These are phyloP conservation scores for Menura novaehollandiae DNA, from an alignment of 2,113 vertebrate genomes.

Conservation along the genomic window DNA sequence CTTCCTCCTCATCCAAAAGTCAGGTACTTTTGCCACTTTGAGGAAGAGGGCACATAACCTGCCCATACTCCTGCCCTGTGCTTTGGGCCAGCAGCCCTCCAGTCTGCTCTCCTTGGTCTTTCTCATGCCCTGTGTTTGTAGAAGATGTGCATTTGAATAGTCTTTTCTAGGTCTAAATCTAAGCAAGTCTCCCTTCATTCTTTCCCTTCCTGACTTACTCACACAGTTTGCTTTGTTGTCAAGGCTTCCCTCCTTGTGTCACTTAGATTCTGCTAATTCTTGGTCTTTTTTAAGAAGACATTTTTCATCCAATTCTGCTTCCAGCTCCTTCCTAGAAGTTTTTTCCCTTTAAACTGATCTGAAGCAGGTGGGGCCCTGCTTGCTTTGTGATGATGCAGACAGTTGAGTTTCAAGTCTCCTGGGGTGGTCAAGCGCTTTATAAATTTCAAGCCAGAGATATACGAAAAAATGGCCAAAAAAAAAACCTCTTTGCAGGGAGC, in stretches of 20 bases:
- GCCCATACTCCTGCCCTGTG: not conserved
- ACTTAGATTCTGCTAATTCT: not conserved
- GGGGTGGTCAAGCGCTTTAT: not conserved
- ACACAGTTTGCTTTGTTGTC: not conserved
- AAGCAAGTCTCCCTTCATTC: not conserved
- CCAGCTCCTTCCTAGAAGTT: not conserved
- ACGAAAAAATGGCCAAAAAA: not conserved
- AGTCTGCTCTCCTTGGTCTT: not conserved
- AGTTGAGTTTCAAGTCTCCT: not conserved
- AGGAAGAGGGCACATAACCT: not conserved
- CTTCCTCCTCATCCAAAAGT: not conserved
- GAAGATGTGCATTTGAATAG: not conserved
- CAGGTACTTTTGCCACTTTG: accelerated
- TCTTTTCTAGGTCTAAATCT: not conserved
- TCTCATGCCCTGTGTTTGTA: not conserved
- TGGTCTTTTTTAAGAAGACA: not conserved
- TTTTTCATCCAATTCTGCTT: not conserved
- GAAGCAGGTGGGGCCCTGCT: not conserved
- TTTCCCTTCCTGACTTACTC: not conserved
- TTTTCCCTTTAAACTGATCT: not conserved
- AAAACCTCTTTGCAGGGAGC: not conserved
- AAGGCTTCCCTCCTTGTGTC: not conserved
- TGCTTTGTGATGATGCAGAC: accelerated
- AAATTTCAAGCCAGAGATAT: not conserved
- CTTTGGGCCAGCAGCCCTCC: not conserved